Percentiles rank a stretch among this genome's conserved stretches.
Conservation (phyloP, 2,113 vertebrate genomes). For the Microtus montanus region DNA sequence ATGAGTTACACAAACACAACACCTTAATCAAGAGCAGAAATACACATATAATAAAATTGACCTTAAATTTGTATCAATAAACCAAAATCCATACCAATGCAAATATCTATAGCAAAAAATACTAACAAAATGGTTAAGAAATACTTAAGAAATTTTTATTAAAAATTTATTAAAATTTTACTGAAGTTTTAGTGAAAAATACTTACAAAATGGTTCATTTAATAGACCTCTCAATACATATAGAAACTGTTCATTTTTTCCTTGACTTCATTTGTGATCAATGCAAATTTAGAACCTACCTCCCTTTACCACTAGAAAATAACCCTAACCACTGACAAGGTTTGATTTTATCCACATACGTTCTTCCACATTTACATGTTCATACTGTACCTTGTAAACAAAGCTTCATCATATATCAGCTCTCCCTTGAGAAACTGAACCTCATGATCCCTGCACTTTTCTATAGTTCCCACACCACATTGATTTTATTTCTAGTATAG, state of each 20-base stretch:
- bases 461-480: background rate
- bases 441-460: background rate
- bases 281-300: background rate
- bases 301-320: slow-evolving; percentile 23
- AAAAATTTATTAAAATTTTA: no score
- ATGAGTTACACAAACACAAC: no score
- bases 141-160: no score
- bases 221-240: background rate
- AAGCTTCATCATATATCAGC: background rate
- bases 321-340: background rate
- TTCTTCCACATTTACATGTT: background rate
- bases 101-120: no score
- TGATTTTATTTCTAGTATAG: background rate
- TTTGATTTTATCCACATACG: background rate
- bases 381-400: background rate
- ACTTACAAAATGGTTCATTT: background rate
- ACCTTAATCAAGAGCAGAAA: no score
- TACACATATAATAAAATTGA: no score
- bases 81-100: no score
- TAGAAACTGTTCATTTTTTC: background rate
- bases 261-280: background rate
- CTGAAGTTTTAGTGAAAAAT: slow-evolving; percentile 35
- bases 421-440: background rate
- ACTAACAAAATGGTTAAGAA: no score
- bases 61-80: no score